Base-by-base conservation (phyloP, 92 coral and sea anemone species). In the Zoanthus sociatus region DNA sequence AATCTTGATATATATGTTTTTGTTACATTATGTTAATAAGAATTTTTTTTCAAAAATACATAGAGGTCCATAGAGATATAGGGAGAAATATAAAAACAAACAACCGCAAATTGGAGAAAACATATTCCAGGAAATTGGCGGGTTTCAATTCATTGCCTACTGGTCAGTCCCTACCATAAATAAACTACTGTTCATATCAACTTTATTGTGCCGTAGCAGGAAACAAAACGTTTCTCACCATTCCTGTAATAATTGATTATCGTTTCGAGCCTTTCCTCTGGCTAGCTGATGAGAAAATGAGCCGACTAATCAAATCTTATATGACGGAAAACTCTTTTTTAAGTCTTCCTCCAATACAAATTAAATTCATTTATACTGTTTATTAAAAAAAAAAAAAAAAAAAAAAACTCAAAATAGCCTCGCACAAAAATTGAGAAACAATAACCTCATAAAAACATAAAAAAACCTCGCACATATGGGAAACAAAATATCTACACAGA, bases 211-310 rank as follows among this genome's bases (percentile, higher is more conserved):
- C 69, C 4, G 30, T 63, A 63, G n/a, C 69, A 1, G 20, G 61
- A 75, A 33, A 46, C 60, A n/a, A 61, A 78, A 64, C 47, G 33
- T 78, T 78, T 61, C 84, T 60, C 84, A 58, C 37, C 50, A 32
- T 78, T 45, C 17, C 71, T 78, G 72, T 64, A 37, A 56, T 37
- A 78, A 78, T 78, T 78, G 60, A 78, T 78, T 18, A 60, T 78
- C 31, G 3, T 60, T 16, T 17, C 53, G 9, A 78, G 54, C 14
- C 66, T 78, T 58, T 10, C 68, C 26, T 18, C 47, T 47, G 20
- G 7, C 16, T n/a, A 14, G 55, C 55, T 50, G 42, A 45, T 42
- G 30, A 73, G 50, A 73, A 46, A 17, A 75, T 3, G 6, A 20
- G 18, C 7, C 10, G 56, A 6, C 44, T 16, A 4, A 9, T 50